Base-by-base conservation (phyloP, 2,113 vertebrate species). In the Pimephales promelas region DNA sequence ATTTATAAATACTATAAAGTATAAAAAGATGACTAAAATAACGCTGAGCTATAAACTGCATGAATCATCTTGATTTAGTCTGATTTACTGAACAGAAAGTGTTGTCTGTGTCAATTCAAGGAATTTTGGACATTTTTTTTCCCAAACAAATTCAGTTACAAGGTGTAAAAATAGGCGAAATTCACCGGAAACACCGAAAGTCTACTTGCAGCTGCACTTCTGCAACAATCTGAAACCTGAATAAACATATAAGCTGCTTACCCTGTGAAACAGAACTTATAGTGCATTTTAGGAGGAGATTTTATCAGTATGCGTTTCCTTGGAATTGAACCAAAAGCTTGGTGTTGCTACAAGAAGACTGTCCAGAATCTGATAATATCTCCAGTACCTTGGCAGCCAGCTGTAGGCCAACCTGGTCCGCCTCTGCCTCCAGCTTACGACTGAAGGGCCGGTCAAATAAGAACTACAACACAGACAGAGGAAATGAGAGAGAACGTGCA, bases 301-400 rank as follows among this genome's bases (percentile, higher is more conserved):
- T n/a, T n/a, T 40, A 40, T 70, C 64, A 70, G 22, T 54, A 22
- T 70, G 10, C 1, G 10, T 40, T 40, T 34, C 34, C 20, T 70
- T 10, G 34, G 34, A 40, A 40, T 40, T 70, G 66, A 70, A 70
- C 34, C 18, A 54, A 54, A 54, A 54, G 52, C 18, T 54, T 54
- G 18, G 52, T 54, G 52, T 22, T 54, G 52, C 18, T 22, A 54
- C 6, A 54, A 22, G 52, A 8, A 54, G 18, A 54, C 52, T 54
- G 18, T 8, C 28, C 10, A 14, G 26, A 62, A 62, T 28, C n/a
- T 10, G 22, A 74, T 83, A 31, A 66, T 24, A 40, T 66, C 26
- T 57, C 13, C 43, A 13, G 75, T 95, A 99, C 97, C 97, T 98
- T 99, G 26, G 97, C 97, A 86, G 96, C 96, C 90, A 99, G 87